These are phyloP conservation scores for Hemaris fuciformis DNA, from an alignment of 2,888 invertebrate genomes.

Conservation along the genomic window DNA sequence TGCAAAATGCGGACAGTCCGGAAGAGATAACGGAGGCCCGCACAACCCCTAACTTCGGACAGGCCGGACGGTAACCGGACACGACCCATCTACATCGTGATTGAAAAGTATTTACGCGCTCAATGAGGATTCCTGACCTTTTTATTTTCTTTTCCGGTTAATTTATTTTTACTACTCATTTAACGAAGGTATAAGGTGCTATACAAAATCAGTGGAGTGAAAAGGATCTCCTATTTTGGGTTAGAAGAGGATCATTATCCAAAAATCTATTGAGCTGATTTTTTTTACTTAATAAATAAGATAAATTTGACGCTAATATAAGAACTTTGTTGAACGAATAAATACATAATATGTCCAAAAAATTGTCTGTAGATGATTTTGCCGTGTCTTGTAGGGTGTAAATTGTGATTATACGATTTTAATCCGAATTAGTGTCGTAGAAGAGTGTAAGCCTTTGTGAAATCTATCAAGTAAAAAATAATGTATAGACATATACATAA, in stretches of 20 bases:
- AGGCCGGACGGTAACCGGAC: constrained; percentile 1
- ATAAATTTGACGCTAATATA: too few relatives aligned
- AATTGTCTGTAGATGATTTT: too few relatives aligned
- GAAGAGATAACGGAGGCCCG: not conserved
- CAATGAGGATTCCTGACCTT: not conserved
- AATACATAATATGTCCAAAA: too few relatives aligned
- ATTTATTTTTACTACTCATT: constrained; percentile 12
- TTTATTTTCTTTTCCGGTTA: constrained; percentile 12
- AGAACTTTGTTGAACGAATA: too few relatives aligned
- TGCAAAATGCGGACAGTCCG: not conserved
- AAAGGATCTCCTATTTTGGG: not conserved
- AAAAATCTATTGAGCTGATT: not conserved
- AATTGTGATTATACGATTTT: too few relatives aligned
- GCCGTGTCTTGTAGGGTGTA: too few relatives aligned
- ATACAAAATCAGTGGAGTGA: constrained; percentile 7
- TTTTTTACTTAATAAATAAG: not conserved
- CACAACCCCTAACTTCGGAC: not conserved
- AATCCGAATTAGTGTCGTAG: too few relatives aligned
- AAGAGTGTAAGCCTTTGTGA: too few relatives aligned
- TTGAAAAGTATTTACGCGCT: constrained; percentile 12
- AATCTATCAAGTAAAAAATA: too few relatives aligned
- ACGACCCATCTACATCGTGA: not conserved
- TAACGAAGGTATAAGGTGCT: constrained; percentile 13
- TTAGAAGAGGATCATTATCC: not conserved
- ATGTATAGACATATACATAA: too few relatives aligned